phyloP scores from a whole-genome alignment of 2,888 invertebrate species.

The Liposcelis brunnea region DNA sequence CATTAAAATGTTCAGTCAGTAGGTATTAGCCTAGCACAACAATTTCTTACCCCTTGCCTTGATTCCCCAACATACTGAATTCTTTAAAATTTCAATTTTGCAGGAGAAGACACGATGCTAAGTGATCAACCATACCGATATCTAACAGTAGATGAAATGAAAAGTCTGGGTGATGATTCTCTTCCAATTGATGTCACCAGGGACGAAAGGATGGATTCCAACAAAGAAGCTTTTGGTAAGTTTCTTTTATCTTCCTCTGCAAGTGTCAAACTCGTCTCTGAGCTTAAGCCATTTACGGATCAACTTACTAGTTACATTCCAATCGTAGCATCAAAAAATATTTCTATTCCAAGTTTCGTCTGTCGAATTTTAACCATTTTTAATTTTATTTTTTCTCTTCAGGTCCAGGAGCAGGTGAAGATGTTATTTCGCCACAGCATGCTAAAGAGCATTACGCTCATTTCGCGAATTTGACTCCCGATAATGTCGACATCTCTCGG shows the following conservation, averaged over 20 bases:
- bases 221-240: conserved; percentile 20
- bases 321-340: not conserved
- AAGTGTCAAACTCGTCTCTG: too few species aligned
- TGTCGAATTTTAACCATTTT: conserved; percentile 4
- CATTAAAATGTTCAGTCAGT: too few species aligned
- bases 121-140: conserved; percentile 76
- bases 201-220: conserved; percentile 46
- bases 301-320: too few species aligned
- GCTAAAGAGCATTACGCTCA: conserved; percentile 18
- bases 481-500: conserved; percentile 36
- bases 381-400: not conserved
- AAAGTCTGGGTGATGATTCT: conserved; percentile 84
- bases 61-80: too few species aligned
- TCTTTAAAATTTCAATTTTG: conserved; percentile 6
- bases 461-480: conserved; percentile 24
- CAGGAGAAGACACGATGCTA: conserved; percentile 80
- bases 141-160: conserved; percentile 89
- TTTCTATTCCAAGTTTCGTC: not conserved
- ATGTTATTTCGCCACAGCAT: conserved; percentile 44
- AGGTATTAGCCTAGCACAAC: too few species aligned
- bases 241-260: not conserved
- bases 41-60: too few species aligned
- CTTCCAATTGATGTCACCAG: conserved; percentile 83
- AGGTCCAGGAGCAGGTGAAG: conserved; percentile 32
- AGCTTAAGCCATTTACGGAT: too few species aligned